A percentile compares a stretch with the other conserved stretches of the same genome.
Conservation (phyloP, 1,140 invertebrate species). For the Maniola jurtina region DNA sequence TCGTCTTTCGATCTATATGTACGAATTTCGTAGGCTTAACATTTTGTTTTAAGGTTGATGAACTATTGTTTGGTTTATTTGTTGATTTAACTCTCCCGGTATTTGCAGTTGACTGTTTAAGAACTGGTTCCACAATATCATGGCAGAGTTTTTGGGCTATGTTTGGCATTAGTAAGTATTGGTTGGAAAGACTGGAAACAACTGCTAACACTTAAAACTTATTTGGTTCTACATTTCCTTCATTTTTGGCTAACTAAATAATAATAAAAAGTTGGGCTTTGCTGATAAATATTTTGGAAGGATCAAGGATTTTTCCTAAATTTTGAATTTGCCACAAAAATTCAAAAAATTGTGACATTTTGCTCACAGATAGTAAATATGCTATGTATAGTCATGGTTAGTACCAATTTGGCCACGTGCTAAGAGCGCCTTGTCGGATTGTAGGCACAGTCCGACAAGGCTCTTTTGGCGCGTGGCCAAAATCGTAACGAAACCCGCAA, state of each 20-base stretch:
- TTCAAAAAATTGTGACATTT: too few relatives aligned
- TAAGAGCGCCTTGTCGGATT: too few relatives aligned
- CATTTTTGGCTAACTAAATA: too few relatives aligned
- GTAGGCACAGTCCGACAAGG: too few relatives aligned
- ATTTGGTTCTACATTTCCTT: neutral
- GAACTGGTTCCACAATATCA: slow-evolving; percentile 49
- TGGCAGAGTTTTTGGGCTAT: slow-evolving; percentile 55
- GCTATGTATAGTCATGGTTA: too few relatives aligned
- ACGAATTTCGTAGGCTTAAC: slow-evolving; percentile 33
- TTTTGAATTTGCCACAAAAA: slow-evolving; percentile 23
- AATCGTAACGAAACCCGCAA: too few relatives aligned
- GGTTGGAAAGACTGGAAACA: neutral
- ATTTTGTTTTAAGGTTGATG: slow-evolving; percentile 23
- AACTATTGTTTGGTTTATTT: slow-evolving; percentile 25
- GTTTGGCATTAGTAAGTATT: slow-evolving; percentile 32
- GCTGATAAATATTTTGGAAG: neutral
- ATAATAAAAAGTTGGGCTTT: neutral
- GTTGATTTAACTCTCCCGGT: slow-evolving; percentile 18
- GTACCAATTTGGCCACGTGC: too few relatives aligned
- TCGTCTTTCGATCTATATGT: slow-evolving; percentile 42
- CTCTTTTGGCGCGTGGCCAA: too few relatives aligned
- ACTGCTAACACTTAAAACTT: neutral
- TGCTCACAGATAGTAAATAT: too few relatives aligned
- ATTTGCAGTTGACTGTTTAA: slow-evolving; percentile 33
- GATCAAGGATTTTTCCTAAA: neutral